Conservation (phyloP, 2,888 invertebrate genomes). For the Amphimallon solstitiale region DNA sequence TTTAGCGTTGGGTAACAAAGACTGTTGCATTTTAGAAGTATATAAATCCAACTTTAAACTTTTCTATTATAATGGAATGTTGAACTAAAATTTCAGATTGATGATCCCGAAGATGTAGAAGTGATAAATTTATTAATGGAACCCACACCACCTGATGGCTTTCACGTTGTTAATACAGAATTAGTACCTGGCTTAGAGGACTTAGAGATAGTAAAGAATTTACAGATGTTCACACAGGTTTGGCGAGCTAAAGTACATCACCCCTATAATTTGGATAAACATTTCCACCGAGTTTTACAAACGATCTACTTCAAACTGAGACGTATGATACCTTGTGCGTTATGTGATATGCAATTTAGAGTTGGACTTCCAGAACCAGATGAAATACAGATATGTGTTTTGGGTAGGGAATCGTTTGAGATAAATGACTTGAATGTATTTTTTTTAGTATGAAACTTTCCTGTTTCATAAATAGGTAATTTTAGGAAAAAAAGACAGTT, state of each 20-base stretch:
- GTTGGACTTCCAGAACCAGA: slow-evolving; percentile 89
- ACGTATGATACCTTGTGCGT: slow-evolving; percentile 86
- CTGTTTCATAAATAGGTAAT: no score
- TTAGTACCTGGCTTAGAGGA: slow-evolving; percentile 77
- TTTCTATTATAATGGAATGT: no score
- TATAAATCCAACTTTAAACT: no score
- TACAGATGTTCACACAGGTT: slow-evolving; percentile 88
- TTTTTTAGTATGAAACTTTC: no score
- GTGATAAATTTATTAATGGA: slow-evolving; percentile 79
- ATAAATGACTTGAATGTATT: no score
- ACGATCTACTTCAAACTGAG: slow-evolving; percentile 90
- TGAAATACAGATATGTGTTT: slow-evolving; percentile 69
- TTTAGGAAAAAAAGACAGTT: no score
- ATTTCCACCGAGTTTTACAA: slow-evolving; percentile 72
- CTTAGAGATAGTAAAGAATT: slow-evolving; percentile 73
- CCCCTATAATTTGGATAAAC: slow-evolving; percentile 62
- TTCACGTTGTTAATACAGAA: slow-evolving; percentile 83
- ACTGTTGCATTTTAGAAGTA: slow-evolving; percentile 82
- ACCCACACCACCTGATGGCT: slow-evolving; percentile 77
- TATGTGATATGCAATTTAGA: slow-evolving; percentile 83
- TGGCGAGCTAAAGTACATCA: slow-evolving; percentile 73
- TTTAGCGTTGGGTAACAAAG: slow-evolving; percentile 78
- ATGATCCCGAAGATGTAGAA: slow-evolving; percentile 85
- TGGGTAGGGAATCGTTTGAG: slow-evolving; percentile 57
- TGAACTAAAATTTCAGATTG: slow-evolving; percentile 72